These are phyloP conservation scores for Rhingia rostrata DNA, from an alignment of 2,888 invertebrate species.

Conservation along the genomic window DNA sequence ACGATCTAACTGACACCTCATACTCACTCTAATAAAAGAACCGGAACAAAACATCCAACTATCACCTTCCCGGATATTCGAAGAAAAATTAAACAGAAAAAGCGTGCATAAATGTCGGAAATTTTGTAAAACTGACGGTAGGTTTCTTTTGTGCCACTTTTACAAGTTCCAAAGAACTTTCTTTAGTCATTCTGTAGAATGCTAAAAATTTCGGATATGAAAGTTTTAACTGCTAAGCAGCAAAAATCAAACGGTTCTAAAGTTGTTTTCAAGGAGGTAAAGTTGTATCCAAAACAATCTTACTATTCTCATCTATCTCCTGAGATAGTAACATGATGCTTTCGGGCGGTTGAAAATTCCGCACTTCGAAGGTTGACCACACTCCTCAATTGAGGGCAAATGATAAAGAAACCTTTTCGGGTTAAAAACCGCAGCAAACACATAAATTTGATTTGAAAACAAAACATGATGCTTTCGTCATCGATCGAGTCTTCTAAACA, in stretches of 20 bases:
- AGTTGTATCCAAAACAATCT: constrained; percentile 14
- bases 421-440: too few species aligned
- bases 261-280: constrained; percentile 1
- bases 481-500: too few species aligned
- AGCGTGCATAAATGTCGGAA: not conserved
- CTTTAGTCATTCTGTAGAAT: constrained; percentile 8
- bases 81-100: not conserved
- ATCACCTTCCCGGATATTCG: not conserved
- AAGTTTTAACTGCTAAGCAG: constrained; percentile 20
- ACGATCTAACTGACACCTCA: too few species aligned
- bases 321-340: constrained; percentile 22
- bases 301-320: constrained; percentile 8
- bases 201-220: not conserved
- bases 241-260: constrained; percentile 17
- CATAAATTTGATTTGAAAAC: too few species aligned
- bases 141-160: constrained; percentile 11
- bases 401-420: too few species aligned
- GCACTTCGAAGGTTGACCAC: too few species aligned
- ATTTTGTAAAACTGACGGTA: not conserved
- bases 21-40: too few species aligned
- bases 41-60: too few species aligned
- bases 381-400: too few species aligned
- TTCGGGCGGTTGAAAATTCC: too few species aligned
- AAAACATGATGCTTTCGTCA: constrained; percentile 9
- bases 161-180: constrained; percentile 19